phyloP scores from a whole-genome alignment of 1,140 invertebrate species.

The Papilio aristodemus region DNA sequence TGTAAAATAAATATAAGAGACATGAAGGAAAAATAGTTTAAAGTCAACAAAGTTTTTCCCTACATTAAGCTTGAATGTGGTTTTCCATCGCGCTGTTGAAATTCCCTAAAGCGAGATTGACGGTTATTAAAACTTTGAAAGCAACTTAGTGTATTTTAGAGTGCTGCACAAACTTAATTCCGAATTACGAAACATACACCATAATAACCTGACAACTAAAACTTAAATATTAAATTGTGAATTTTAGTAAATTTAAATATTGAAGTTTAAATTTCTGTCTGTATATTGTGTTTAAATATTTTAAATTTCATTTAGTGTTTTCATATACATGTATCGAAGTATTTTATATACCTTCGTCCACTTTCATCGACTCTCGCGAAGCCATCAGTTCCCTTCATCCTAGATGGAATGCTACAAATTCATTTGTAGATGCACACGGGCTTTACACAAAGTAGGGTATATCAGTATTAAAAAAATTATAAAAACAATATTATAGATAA shows the following conservation, averaged over 20 bases:
- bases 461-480: no score
- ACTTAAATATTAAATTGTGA: background rate
- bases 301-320: no score
- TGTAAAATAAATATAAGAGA: background rate
- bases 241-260: background rate
- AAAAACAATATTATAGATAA: no score
- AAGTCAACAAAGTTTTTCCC: background rate
- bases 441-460: no score
- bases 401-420: no score
- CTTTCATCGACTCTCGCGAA: no score
- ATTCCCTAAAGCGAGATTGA: constrained; percentile 23
- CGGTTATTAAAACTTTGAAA: constrained; percentile 22
- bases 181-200: constrained; percentile 5
- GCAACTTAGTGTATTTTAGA: constrained; percentile 19
- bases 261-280: background rate
- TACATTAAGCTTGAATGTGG: constrained; percentile 16
- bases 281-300: no score
- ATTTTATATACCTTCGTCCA: no score
- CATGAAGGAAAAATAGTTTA: background rate
- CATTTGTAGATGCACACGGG: no score
- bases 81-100: constrained; percentile 17
- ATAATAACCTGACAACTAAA: background rate
- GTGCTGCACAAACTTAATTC: constrained; percentile 11
- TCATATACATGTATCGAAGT: no score
- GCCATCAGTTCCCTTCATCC: no score